Base-by-base conservation (phyloP, 2,113 vertebrate species). In the Lontra canadensis region DNA sequence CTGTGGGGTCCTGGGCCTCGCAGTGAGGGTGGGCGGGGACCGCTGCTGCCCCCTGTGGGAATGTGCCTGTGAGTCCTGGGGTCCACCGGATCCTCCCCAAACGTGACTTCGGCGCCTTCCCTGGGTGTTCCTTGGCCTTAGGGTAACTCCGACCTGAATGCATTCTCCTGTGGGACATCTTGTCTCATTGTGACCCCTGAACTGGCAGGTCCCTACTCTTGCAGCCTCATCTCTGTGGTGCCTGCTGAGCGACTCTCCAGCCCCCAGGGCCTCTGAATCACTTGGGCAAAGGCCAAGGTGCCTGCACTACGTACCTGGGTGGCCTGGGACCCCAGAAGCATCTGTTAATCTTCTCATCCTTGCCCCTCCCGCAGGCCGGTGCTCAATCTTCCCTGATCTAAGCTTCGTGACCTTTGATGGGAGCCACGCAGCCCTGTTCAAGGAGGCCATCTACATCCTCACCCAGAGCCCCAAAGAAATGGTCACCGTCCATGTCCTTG, bases 21-120 rank as follows among this genome's bases (percentile, higher is more conserved):
- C 99, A 0, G 84, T 99, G 55, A 99, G 99, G 96, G 98, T 99
- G 67, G 99, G 99, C 34, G 99, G 99, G 87, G 99, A 99, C 98
- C 99, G 98, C 96, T 99, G 99, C 98, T 99, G 99, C 89, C 99
- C 99, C 1, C 97, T 99, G 98, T 99, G 99, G 99, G 99, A 99
- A 96, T 99, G 99, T 97, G 99, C 99, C 98, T 99, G 99, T 99
- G 98, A 99, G 99, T 99, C 9, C 3, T 34, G 71, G 47, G 9
- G 34, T 23, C 73, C 7, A 23, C 14, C 1, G 0, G 31, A n/a
- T 1, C 47, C 76, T 74, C 36, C 59, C 0, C 4, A 25, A 36
- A 34, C 0, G 0, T 26, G 74, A 31, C 57, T 31, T 49, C 31
- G 8, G 42, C 14, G 71, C 49, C 47, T 82, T 20, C 15, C 44